Percentiles rank a stretch among this genome's conserved stretches.
Conservation (phyloP, 2,888 invertebrate species). For the Limenitis arthemis region DNA sequence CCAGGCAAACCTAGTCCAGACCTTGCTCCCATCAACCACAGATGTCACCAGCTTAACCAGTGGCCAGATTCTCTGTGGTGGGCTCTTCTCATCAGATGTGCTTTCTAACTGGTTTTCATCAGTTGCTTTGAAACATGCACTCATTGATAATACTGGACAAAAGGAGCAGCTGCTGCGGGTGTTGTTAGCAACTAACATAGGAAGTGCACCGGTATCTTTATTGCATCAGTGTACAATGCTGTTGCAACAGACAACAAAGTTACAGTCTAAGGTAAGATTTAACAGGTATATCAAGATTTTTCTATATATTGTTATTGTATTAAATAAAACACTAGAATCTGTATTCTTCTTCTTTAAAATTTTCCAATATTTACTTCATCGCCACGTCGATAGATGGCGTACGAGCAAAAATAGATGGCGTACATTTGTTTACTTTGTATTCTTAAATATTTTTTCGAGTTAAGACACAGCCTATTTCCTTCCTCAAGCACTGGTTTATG, state of each 20-base stretch:
- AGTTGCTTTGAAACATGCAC: slow-evolving; percentile 90
- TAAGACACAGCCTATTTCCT: no score
- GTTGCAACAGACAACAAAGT: slow-evolving; percentile 85
- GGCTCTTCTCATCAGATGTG: slow-evolving; percentile 89
- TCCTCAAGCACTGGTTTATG: no score
- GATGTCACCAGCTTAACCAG: slow-evolving; percentile 81
- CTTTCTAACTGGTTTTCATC: slow-evolving; percentile 97
- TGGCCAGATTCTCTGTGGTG: slow-evolving; percentile 94
- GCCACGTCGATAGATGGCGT: no score
- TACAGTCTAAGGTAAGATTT: slow-evolving; percentile 77
- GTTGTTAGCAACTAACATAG: slow-evolving; percentile 87
- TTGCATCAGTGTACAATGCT: slow-evolving; percentile 90
- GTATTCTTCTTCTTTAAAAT: no score
- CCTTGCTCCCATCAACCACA: slow-evolving; percentile 89
- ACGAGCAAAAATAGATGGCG: no score
- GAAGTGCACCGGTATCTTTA: slow-evolving; percentile 89
- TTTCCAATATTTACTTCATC: no score
- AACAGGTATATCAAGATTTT: background rate
- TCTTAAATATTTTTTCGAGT: no score
- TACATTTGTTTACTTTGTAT: no score
- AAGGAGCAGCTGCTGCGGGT: slow-evolving; percentile 95
- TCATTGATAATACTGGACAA: slow-evolving; percentile 87
- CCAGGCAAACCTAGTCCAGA: slow-evolving; percentile 91
- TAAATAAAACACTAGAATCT: background rate
- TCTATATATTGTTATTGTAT: background rate